A percentile compares a stretch with the other conserved stretches of the same genome.
Conservation (phyloP, 2,113 vertebrate species). For the Dicrurus megarhynchus region DNA sequence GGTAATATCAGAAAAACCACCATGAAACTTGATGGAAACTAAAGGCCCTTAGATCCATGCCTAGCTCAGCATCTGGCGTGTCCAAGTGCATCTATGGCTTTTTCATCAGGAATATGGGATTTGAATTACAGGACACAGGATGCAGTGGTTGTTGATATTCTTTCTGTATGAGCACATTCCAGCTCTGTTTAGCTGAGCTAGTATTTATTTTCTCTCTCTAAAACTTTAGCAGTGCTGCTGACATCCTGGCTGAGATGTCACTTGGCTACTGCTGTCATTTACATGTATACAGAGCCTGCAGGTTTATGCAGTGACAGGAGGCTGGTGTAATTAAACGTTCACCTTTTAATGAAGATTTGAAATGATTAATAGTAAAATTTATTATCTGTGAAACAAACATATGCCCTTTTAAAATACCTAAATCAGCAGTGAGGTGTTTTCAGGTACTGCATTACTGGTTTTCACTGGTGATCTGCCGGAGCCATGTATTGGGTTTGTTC, state of each 20-base stretch:
- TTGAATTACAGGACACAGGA: not conserved
- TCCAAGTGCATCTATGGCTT: not conserved
- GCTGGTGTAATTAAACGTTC: not conserved
- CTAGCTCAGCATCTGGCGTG: not conserved
- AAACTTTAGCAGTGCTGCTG: not conserved
- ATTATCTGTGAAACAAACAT: not conserved
- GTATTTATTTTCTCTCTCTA: not conserved
- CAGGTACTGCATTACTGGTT: not conserved
- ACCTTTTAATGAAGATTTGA: not conserved
- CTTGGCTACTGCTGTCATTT: not conserved
- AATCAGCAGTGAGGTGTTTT: not conserved
- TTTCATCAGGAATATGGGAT: not conserved
- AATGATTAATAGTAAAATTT: not conserved
- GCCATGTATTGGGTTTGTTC: not conserved
- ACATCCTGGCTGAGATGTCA: not conserved
- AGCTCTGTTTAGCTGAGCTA: not conserved
- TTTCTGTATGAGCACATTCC: not conserved
- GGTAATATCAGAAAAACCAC: not conserved
- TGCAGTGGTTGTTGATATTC: not conserved
- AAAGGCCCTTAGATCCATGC: fast-evolving
- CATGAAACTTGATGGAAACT: not conserved
- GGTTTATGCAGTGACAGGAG: not conserved
- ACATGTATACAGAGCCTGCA: not conserved
- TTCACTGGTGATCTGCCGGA: not conserved
- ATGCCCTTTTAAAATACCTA: not conserved